Conservation (phyloP, 30 jellyfish, hydroid and myxozoan genomes). For the Hydra vulgaris region DNA sequence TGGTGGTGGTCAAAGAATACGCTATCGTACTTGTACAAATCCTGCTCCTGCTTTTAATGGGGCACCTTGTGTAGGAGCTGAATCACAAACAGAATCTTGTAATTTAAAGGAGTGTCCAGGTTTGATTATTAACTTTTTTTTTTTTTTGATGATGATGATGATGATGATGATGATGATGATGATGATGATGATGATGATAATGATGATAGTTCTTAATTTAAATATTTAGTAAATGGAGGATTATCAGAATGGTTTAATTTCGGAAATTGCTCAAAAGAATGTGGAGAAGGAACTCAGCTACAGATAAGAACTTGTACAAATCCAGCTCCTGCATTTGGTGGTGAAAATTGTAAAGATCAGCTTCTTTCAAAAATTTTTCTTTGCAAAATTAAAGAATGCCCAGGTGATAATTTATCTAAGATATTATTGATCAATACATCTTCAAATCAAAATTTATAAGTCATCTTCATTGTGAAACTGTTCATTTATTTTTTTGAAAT, state of each 20-base stretch:
- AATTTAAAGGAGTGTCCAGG: conserved; percentile 15
- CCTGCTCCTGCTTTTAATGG: conserved; percentile 17
- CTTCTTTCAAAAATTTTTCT: background rate
- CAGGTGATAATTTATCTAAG: background rate
- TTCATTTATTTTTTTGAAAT: too few relatives aligned
- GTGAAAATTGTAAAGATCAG: conserved; percentile 3
- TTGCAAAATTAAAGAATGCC: conserved; percentile 3
- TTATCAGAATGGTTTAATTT: conserved; percentile 11
- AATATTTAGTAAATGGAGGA: conserved; percentile 18
- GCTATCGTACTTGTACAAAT: conserved; percentile 14
- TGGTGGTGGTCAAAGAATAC: conserved; percentile 1
- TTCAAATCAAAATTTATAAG: too few relatives aligned
- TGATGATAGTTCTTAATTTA: too few relatives aligned
- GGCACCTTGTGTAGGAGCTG: conserved; percentile 9
- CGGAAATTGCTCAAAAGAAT: conserved; percentile 12
- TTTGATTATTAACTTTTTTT: too few relatives aligned
- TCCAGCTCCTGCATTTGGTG: conserved; percentile 29
- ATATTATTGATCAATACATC: background rate
- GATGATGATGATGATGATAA: too few relatives aligned
- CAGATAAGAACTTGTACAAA: conserved; percentile 9
- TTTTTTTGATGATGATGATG: too few relatives aligned
- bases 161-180: too few relatives aligned
- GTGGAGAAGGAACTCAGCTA: conserved; percentile 14
- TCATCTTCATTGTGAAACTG: too few relatives aligned
- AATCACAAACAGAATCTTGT: background rate